These are phyloP conservation scores for Sceloporus tristichus DNA, from an alignment of 2,113 vertebrate species.

Conservation along the genomic window DNA sequence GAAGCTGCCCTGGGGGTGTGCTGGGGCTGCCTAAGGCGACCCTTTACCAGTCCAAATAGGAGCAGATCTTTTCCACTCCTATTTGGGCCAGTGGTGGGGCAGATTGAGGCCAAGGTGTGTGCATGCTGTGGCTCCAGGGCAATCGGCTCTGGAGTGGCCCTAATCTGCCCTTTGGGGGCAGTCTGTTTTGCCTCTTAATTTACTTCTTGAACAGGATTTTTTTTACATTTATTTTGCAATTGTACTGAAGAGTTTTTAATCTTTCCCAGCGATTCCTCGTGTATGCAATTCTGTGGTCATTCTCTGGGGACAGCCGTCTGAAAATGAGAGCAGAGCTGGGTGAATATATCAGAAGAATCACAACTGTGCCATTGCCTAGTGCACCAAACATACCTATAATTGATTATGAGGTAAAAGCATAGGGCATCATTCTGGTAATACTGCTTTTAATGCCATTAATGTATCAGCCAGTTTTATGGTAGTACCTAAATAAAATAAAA, in stretches of 20 bases:
- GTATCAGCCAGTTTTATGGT: not conserved
- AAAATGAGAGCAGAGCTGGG: slow-evolving; percentile 97
- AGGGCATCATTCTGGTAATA: not conserved
- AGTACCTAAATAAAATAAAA: too few species aligned
- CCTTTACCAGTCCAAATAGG: too few species aligned
- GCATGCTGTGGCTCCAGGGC: too few species aligned
- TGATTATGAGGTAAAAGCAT: slow-evolving; percentile 91
- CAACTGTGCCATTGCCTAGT: slow-evolving; percentile 91
- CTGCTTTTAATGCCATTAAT: not conserved
- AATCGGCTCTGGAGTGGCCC: too few species aligned
- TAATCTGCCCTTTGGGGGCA: too few species aligned
- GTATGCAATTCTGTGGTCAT: slow-evolving; percentile 97
- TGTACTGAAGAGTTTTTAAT: not conserved
- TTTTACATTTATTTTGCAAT: not conserved
- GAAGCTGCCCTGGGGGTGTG: too few species aligned
- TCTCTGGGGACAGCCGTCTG: slow-evolving; percentile 95
- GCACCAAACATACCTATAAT: slow-evolving; percentile 98
- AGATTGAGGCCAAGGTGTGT: too few species aligned
- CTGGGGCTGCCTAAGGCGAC: too few species aligned
- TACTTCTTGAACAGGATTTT: not conserved
- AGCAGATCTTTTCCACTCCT: too few species aligned
- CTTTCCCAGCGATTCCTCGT: slow-evolving; percentile 89
- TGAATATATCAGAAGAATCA: slow-evolving; percentile 97
- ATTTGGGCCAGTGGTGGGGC: too few species aligned
- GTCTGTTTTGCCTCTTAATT: not conserved